Evolutionary conservation across 2,888 invertebrate species (phyloP), one percentile per base, ranked within the genome.

Genomic region (Omphaloscelis lunosa): DNA sequence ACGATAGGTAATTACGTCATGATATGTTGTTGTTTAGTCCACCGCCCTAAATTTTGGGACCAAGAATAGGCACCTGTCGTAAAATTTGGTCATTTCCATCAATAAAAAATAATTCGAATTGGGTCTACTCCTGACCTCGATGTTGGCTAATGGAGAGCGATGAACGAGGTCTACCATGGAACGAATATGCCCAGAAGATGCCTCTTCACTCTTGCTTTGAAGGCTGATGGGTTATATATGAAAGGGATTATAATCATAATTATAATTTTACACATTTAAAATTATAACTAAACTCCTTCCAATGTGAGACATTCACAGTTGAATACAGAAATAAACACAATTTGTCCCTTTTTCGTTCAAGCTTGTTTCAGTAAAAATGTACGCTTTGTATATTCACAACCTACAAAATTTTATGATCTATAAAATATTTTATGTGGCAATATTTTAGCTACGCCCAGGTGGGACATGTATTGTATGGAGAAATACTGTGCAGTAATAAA

Each of bases 361-460:
- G 6, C 53, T 34, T 23, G 56, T 58, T 56, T 34, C 39, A 48
- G 29, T 58, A 48, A 27, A 68, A 83, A n/a, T 48, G 56, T 11
- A 39, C 34, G 34, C 41, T 61, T 74, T 69, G 45, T 73, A 58
- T 75, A 62, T 81, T 67, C 48, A 66, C 51, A 67, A 58, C n/a
- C n/a, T 48, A 67, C 65, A 56, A 23, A 3, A 61, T 82, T 85
- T 82, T 82, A 82, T 85, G 85, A 85, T 71, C 76, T 85, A 71
- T 75, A 82, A 77, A 77, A 85, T 70, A 70, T 76, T 85, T 83
- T 66, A 77, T 58, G 69, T 1, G 48, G 48, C 58, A 61, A 82
- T 83, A 83, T 77, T 83, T 85, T 67, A 76, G 51, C 56, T 23
- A n/a, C 12, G 67, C 41, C 61, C 85, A 85, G 83, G 85, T 83